Percentiles rank a stretch among this genome's conserved stretches.
Conservation (phyloP, 2,113 vertebrate species). For the Peucedramus taeniatus region DNA sequence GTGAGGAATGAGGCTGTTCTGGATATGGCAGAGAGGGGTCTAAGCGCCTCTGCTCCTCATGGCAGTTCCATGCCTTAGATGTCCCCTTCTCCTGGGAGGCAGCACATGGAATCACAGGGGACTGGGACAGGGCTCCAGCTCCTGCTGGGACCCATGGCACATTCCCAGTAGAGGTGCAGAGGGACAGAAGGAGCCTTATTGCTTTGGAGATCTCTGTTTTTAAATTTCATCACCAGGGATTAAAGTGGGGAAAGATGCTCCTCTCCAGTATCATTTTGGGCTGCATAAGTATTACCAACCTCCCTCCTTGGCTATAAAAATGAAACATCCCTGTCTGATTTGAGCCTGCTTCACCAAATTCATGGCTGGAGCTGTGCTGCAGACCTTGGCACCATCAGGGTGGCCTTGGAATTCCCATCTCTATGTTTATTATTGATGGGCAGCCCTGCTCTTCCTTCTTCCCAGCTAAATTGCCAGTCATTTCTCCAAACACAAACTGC, state of each 20-base stretch:
- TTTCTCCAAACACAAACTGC: neutral
- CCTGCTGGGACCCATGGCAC: neutral
- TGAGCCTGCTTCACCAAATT: neutral
- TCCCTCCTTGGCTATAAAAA: neutral
- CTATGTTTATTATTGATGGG: neutral
- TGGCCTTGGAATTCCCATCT: neutral
- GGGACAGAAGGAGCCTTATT: neutral
- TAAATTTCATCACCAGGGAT: neutral
- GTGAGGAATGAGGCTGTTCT: neutral
- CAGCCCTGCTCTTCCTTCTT: neutral
- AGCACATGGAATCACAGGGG: neutral
- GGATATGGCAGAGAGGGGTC: accelerated
- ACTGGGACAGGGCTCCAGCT: neutral
- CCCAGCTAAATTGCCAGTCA: neutral
- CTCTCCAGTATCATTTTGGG: neutral
- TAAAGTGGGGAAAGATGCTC: neutral
- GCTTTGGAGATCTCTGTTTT: neutral
- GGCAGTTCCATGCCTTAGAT: neutral
- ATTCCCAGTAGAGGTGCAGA: neutral
- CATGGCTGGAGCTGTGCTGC: neutral
- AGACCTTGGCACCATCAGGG: neutral
- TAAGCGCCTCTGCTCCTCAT: neutral
- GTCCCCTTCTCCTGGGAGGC: neutral
- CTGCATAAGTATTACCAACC: neutral
- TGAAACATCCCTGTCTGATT: neutral